These are phyloP conservation scores for Erethizon dorsatum DNA, from an alignment of 2,797 vertebrate genomes.

Conservation along the genomic window DNA sequence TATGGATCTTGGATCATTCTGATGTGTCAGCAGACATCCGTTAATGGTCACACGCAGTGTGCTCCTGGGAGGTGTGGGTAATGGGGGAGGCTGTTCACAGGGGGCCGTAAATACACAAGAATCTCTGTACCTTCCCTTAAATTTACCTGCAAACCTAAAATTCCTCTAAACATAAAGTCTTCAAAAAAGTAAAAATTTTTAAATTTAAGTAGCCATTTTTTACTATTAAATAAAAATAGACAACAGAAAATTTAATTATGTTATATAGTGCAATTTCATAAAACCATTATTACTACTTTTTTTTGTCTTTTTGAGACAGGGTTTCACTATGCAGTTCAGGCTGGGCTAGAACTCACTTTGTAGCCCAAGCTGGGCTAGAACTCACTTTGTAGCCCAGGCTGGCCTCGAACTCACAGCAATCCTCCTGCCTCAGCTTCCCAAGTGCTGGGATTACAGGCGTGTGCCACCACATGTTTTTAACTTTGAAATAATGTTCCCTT, in stretches of 20 bases:
- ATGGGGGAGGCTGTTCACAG: background rate
- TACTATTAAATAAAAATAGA: slow-evolving; percentile 58
- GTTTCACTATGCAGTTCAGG: background rate
- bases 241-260: slow-evolving; percentile 52
- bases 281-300: background rate
- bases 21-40: background rate
- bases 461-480: slow-evolving; percentile 45
- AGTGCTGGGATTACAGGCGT: background rate
- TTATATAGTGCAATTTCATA: slow-evolving; percentile 40
- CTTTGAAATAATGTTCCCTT: slow-evolving; percentile 53
- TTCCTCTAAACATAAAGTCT: background rate
- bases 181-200: background rate
- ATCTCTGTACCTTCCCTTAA: background rate
- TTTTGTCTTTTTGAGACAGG: background rate
- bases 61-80: too few relatives aligned
- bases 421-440: too few relatives aligned
- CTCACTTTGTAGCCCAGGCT: background rate
- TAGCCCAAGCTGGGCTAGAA: too few relatives aligned
- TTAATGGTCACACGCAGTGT: too few relatives aligned
- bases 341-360: background rate
- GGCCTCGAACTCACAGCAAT: background rate
- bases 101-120: too few relatives aligned
- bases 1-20: background rate
- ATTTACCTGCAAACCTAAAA: background rate
- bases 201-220: slow-evolving; percentile 40